Percentiles rank a stretch among this genome's conserved stretches.
Evolutionary conservation across 1,140 invertebrate species (phyloP).

Genomic region (Telenomus remus): DNA sequence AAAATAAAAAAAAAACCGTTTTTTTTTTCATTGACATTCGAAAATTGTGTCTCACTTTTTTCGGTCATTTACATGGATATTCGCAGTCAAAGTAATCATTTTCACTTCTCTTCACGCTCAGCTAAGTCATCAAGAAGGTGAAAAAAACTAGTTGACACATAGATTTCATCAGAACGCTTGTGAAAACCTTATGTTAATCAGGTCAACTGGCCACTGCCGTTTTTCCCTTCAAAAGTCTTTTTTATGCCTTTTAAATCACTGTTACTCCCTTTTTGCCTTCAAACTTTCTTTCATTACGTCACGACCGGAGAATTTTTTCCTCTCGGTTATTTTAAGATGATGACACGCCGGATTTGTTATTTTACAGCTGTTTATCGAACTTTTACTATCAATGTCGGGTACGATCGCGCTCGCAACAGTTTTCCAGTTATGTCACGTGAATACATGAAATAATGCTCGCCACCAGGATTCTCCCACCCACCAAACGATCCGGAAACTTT

Average conservation of each 20-base stretch:
- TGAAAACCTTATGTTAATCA: slow-evolving; percentile 50
- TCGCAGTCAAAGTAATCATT: background rate
- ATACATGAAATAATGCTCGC: too few relatives aligned
- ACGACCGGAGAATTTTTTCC: slow-evolving; percentile 3
- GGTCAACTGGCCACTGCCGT: slow-evolving; percentile 34
- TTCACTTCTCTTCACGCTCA: slow-evolving; percentile 28
- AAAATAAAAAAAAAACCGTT: slow-evolving; percentile 26
- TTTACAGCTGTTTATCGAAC: too few relatives aligned
- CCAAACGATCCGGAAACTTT: too few relatives aligned
- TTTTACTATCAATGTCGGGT: too few relatives aligned
- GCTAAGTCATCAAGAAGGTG: slow-evolving; percentile 20
- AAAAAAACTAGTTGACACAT: slow-evolving; percentile 32
- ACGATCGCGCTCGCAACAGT: too few relatives aligned
- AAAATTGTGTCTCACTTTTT: slow-evolving; percentile 33
- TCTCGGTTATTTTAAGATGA: slow-evolving; percentile 11
- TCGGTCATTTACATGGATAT: slow-evolving; percentile 9
- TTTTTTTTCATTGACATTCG: too few relatives aligned
- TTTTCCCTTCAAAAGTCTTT: slow-evolving; percentile 34
- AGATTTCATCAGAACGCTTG: slow-evolving; percentile 42
- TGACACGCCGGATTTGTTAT: slow-evolving; percentile 2
- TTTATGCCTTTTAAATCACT: slow-evolving; percentile 20
- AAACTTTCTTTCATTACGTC: slow-evolving; percentile 38
- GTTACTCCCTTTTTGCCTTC: slow-evolving; percentile 15
- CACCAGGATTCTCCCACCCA: too few relatives aligned
- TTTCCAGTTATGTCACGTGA: too few relatives aligned